These are phyloP conservation scores for Labeo calbasu DNA, from an alignment of 2,797 vertebrate species.

Conservation along the genomic window DNA sequence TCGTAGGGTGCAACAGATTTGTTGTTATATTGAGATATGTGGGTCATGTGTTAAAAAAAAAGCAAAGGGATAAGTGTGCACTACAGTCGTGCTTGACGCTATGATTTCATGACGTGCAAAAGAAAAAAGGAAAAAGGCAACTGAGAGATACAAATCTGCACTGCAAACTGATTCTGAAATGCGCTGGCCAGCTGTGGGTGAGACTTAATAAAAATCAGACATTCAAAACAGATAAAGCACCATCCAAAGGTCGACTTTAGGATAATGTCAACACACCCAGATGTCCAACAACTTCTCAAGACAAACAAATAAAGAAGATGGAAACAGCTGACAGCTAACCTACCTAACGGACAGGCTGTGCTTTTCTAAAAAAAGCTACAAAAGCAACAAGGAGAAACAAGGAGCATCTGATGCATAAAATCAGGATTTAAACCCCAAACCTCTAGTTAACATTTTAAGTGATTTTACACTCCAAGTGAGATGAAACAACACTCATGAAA, in stretches of 20 bases:
- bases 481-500: neutral
- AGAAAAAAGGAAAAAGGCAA: neutral
- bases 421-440: neutral
- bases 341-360: neutral
- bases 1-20: neutral
- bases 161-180: neutral
- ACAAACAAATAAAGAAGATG: neutral
- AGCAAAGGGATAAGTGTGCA: neutral
- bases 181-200: neutral
- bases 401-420: neutral
- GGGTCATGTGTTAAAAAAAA: constrained; percentile 36
- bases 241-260: neutral
- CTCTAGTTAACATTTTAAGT: neutral
- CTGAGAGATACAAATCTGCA: neutral
- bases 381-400: neutral
- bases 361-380: neutral
- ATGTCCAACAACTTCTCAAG: neutral
- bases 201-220: neutral
- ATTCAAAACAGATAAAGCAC: neutral
- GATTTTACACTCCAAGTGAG: neutral
- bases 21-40: constrained; percentile 22
- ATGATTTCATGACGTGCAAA: neutral
- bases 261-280: neutral
- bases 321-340: neutral
- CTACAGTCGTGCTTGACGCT: neutral